Percentiles rank a stretch among this genome's conserved stretches.
Evolutionary conservation across 37 sponge, comb jelly and placozoan species (phyloP).

Genomic region (Crambe crambe): DNA sequence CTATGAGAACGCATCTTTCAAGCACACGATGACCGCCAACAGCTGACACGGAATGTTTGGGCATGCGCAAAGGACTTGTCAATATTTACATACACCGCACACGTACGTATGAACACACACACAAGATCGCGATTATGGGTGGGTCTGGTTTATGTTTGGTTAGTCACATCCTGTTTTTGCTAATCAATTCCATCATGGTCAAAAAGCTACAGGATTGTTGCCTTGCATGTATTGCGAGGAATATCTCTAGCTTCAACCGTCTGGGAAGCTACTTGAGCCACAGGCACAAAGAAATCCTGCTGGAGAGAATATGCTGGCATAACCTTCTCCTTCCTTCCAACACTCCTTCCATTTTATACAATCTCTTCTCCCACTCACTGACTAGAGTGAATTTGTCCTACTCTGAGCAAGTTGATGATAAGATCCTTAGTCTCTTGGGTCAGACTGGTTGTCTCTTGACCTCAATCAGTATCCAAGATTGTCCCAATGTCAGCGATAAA

Average conservation of each 20-base stretch:
- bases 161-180: too few relatives aligned
- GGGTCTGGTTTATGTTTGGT: too few relatives aligned
- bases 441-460: constrained; percentile 55
- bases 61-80: too few relatives aligned
- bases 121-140: too few relatives aligned
- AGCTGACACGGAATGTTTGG: too few relatives aligned
- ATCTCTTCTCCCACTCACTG: constrained; percentile 68
- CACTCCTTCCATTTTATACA: constrained; percentile 55
- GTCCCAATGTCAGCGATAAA: constrained; percentile 74
- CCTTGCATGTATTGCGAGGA: constrained; percentile 52
- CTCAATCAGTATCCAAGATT: constrained; percentile 59
- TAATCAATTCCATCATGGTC: constrained; percentile 72
- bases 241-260: constrained; percentile 40
- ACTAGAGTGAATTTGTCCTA: constrained; percentile 61
- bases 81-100: too few relatives aligned
- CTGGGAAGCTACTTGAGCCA: constrained; percentile 53
- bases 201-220: constrained; percentile 67
- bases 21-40: too few relatives aligned
- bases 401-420: constrained; percentile 70
- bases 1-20: too few relatives aligned
- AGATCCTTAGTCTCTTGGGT: constrained; percentile 46
- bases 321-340: constrained; percentile 26
- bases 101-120: too few relatives aligned
- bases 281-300: constrained; percentile 68
- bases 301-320: constrained; percentile 87